Evolutionary conservation across 2,113 vertebrate species (phyloP).

Genomic region (Candoia aspera): DNA sequence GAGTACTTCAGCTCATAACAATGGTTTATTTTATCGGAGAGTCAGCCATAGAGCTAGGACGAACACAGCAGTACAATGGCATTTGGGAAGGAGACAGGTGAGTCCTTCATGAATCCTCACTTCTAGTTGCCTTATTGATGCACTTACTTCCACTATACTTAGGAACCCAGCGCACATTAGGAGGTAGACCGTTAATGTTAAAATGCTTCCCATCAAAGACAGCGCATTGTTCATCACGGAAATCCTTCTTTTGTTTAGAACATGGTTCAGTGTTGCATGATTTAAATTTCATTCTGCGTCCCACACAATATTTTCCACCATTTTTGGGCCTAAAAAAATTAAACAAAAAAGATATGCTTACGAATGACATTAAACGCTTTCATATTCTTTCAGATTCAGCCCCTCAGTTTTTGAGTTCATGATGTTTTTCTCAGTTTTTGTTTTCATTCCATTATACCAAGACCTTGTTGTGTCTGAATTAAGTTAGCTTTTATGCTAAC

Average conservation of each 20-base stretch:
- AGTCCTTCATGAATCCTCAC: neutral
- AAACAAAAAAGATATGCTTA: neutral
- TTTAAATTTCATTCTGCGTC: constrained; percentile 96
- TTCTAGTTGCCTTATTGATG: accelerated
- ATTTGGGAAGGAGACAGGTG: neutral
- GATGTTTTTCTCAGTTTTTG: neutral
- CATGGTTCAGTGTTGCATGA: constrained; percentile 96
- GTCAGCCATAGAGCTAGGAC: neutral
- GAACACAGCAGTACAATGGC: neutral
- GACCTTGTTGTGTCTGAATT: neutral
- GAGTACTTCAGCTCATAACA: neutral
- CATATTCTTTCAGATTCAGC: neutral
- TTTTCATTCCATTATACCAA: neutral
- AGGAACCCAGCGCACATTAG: constrained; percentile 95
- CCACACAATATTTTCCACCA: constrained; percentile 93
- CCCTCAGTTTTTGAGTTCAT: neutral
- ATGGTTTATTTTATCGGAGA: neutral
- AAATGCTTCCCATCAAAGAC: constrained; percentile 94
- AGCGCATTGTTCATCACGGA: constrained; percentile 94
- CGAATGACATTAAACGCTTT: neutral
- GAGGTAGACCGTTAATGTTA: constrained; percentile 96
- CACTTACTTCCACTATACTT: constrained; percentile 99
- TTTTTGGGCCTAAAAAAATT: constrained; percentile 84
- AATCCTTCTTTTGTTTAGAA: constrained; percentile 90
- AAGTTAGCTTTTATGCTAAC: neutral